A percentile compares a stretch with the other conserved stretches of the same genome.
These are phyloP conservation scores for Diaprepes abbreviatus DNA, from an alignment of 2,888 invertebrate genomes.

Conservation along the genomic window DNA sequence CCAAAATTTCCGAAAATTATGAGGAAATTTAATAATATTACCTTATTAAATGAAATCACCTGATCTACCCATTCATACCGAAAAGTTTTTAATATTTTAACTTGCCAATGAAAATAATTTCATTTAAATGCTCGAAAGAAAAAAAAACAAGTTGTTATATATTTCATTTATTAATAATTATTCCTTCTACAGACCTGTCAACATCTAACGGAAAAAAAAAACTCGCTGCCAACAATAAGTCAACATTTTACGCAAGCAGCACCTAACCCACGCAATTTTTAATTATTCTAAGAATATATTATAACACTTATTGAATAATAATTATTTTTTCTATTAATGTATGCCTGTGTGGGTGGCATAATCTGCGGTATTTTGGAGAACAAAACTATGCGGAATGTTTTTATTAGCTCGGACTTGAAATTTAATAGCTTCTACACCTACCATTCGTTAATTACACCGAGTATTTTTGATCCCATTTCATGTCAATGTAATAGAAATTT, in stretches of 20 bases:
- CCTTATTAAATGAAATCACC: no score
- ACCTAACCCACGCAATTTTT: background rate
- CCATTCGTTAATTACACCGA: no score
- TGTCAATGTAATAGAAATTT: background rate
- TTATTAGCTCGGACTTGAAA: background rate
- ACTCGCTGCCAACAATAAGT: background rate
- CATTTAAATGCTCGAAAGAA: no score
- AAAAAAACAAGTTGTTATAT: no score
- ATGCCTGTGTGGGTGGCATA: slow-evolving; percentile 1
- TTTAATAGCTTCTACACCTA: background rate
- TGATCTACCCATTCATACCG: no score
- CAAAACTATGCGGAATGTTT: background rate
- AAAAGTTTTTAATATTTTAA: no score
- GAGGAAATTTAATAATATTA: no score
- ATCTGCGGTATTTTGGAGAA: background rate
- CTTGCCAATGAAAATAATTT: no score
- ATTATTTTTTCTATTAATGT: no score
- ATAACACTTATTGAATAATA: no score
- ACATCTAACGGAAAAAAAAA: background rate
- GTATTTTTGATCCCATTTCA: background rate
- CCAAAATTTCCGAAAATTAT: no score
- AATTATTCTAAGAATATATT: background rate
- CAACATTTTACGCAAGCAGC: background rate
- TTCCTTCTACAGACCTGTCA: background rate
- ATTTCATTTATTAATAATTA: no score